Evolutionary conservation across 2,113 vertebrate genomes (phyloP).

Genomic region (Melanotaenia duboulayi): DNA sequence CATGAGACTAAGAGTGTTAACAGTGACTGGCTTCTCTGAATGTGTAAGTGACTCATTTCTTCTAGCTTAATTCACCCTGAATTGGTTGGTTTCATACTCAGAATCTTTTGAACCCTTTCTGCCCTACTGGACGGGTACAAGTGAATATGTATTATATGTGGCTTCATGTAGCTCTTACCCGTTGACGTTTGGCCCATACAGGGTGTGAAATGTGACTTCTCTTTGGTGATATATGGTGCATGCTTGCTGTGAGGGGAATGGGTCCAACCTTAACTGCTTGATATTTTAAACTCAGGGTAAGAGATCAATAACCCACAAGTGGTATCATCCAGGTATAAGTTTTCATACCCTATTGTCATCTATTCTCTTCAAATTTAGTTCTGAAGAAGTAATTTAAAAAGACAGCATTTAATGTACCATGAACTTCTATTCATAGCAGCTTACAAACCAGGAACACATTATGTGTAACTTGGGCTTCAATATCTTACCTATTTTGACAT

Average conservation of each 20-base stretch:
- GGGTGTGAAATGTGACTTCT: conserved; percentile 22
- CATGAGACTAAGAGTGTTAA: not conserved
- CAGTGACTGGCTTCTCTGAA: not conserved
- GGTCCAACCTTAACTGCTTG: conserved; percentile 20
- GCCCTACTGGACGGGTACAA: not conserved
- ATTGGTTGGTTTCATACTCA: not conserved
- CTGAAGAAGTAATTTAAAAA: no score
- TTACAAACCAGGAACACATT: no score
- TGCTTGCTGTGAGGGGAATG: conserved; percentile 6
- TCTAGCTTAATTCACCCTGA: not conserved
- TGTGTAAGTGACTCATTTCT: not conserved
- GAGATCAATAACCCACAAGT: conserved; percentile 16
- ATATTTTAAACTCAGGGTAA: conserved; percentile 24
- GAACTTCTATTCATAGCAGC: no score
- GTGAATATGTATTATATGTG: conserved; percentile 6
- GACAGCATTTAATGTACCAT: no score
- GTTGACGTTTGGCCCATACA: conserved; percentile 27
- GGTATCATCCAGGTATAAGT: not conserved
- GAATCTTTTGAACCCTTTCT: not conserved
- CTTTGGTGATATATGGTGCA: conserved; percentile 11
- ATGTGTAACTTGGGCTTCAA: no score
- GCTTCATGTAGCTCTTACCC: conserved; percentile 4
- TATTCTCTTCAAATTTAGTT: not conserved
- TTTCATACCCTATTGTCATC: not conserved
- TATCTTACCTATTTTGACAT: no score